These are phyloP conservation scores for Drosophila putrida DNA, from an alignment of 2,888 invertebrate genomes.

Conservation along the genomic window DNA sequence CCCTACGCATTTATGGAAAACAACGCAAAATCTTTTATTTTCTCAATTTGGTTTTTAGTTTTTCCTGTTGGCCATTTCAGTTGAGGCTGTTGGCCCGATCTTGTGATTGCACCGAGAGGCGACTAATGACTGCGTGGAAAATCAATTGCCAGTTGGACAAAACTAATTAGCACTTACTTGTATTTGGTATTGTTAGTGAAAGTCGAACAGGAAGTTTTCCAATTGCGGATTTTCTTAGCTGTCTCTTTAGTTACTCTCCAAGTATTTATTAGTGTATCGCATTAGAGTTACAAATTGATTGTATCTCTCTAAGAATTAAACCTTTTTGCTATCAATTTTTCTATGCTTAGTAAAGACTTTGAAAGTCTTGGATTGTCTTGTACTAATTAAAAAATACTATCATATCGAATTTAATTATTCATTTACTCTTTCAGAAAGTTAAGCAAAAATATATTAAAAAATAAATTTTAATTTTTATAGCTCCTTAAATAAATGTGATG, in stretches of 20 bases:
- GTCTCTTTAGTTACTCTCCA: background rate
- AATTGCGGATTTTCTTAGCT: constrained; percentile 8
- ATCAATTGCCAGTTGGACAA: constrained; percentile 30
- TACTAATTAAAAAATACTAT: too few species aligned
- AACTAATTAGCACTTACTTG: constrained; percentile 26
- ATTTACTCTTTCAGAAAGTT: too few species aligned
- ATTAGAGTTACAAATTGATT: background rate
- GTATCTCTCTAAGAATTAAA: too few species aligned
- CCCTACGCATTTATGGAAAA: constrained; percentile 50
- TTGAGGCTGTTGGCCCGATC: constrained; percentile 4
- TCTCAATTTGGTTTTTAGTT: background rate
- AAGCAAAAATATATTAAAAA: too few species aligned
- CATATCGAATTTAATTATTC: too few species aligned
- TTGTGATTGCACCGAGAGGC: constrained; percentile 17
- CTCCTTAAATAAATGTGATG: too few species aligned
- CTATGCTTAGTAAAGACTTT: too few species aligned
- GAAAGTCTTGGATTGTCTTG: too few species aligned
- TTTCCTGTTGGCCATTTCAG: constrained; percentile 26
- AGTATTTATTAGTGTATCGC: background rate
- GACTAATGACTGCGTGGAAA: constrained; percentile 38
- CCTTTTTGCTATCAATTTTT: too few species aligned
- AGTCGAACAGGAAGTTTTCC: constrained; percentile 14
- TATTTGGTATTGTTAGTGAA: constrained; percentile 37
- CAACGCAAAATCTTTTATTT: constrained; percentile 12
- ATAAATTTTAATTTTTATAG: too few species aligned